Evolutionary conservation across 2,888 invertebrate genomes (phyloP).

Genomic region (Polymixis lichenea): DNA sequence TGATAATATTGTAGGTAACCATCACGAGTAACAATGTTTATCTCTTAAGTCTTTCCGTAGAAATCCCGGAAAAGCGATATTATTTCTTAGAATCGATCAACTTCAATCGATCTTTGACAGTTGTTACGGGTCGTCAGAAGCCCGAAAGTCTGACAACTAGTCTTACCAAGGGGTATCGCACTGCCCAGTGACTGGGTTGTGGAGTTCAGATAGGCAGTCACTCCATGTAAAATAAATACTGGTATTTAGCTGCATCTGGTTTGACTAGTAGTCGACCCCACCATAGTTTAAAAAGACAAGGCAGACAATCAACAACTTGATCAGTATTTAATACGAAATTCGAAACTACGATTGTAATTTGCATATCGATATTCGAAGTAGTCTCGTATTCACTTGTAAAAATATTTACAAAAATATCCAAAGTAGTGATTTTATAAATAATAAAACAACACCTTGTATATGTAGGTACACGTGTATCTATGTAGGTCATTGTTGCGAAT

Average conservation of each 20-base stretch:
- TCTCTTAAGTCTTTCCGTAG: neutral
- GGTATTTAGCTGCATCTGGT: no score
- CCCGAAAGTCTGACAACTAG: no score
- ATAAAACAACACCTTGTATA: neutral
- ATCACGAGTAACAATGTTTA: slow-evolving; percentile 6
- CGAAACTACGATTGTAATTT: neutral
- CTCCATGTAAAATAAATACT: no score
- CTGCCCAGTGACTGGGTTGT: no score
- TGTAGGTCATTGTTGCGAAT: neutral
- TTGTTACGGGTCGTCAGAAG: no score
- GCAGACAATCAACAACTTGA: no score
- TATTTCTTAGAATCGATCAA: neutral
- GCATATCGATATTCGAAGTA: neutral
- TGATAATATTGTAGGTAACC: slow-evolving; percentile 43
- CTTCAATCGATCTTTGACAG: no score
- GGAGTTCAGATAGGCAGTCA: no score
- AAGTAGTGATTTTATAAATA: neutral
- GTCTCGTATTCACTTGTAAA: neutral
- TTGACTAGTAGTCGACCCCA: no score
- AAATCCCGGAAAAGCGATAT: slow-evolving; percentile 1
- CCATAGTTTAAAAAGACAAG: no score
- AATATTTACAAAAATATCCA: neutral
- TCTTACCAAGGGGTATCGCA: no score
- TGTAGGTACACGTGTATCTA: neutral
- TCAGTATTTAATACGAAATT: neutral